These are phyloP conservation scores for Ophioderma brevispina DNA, from an alignment of 35 echinoderm and acorn worm species.

Conservation along the genomic window DNA sequence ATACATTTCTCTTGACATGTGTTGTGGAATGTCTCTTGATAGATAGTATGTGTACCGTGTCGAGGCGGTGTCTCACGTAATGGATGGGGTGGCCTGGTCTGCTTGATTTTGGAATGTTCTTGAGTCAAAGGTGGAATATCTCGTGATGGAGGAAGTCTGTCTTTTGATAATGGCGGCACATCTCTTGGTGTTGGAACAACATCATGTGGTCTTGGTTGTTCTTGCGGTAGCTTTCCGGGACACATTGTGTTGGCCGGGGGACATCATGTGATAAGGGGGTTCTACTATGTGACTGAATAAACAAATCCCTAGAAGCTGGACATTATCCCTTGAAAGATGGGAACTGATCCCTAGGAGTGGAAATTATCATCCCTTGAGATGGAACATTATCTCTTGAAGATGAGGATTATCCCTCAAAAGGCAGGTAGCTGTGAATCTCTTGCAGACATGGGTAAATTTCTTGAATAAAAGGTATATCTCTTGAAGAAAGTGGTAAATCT, in stretches of 20 bases:
- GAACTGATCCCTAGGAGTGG: too few relatives aligned
- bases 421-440: too few relatives aligned
- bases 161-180: not conserved
- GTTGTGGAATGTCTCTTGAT: not conserved
- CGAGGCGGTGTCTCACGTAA: not conserved
- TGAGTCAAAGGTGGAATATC: not conserved
- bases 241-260: not conserved
- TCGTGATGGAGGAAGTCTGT: not conserved
- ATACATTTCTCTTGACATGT: conserved; percentile 11
- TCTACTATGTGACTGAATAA: not conserved
- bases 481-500: too few relatives aligned
- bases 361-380: too few relatives aligned
- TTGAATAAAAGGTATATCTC: too few relatives aligned
- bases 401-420: too few relatives aligned
- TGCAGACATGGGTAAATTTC: too few relatives aligned
- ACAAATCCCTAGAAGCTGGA: not conserved
- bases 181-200: not conserved
- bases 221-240: not conserved
- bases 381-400: too few relatives aligned
- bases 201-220: not conserved
- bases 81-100: not conserved
- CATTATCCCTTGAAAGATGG: too few relatives aligned
- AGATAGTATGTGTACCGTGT: too few relatives aligned
- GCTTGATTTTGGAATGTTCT: not conserved
- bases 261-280: not conserved